These are phyloP conservation scores for Pristionchus arcanus DNA, from an alignment of 2,888 invertebrate species.

Conservation along the genomic window DNA sequence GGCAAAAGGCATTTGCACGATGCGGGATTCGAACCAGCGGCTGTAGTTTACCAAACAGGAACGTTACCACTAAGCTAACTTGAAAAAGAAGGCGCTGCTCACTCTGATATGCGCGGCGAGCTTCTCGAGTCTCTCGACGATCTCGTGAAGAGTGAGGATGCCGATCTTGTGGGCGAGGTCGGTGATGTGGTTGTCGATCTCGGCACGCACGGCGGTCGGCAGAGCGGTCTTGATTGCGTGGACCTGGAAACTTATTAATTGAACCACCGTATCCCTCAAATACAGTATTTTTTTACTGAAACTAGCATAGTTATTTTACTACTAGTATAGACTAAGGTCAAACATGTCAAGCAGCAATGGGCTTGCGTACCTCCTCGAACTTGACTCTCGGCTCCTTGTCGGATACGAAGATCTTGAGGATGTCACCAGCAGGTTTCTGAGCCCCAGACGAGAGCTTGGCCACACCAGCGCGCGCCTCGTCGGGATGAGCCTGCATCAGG, in stretches of 20 bases:
- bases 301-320: too few species aligned
- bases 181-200: slow-evolving; percentile 34
- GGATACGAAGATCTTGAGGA: slow-evolving; percentile 35
- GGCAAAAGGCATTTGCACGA: not conserved
- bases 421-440: slow-evolving; percentile 18
- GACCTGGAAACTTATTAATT: too few species aligned
- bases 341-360: too few species aligned
- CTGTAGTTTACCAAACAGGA: too few species aligned
- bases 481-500: not conserved
- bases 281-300: too few species aligned
- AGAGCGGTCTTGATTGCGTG: slow-evolving; percentile 33
- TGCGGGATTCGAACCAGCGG: too few species aligned
- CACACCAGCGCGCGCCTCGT: slow-evolving; percentile 19
- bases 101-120: slow-evolving; percentile 25
- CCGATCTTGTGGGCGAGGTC: slow-evolving; percentile 44
- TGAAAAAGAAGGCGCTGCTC: too few species aligned
- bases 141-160: slow-evolving; percentile 37
- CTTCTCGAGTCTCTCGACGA: slow-evolving; percentile 44
- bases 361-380: slow-evolving; percentile 18
- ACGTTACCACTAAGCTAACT: too few species aligned
- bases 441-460: slow-evolving; percentile 43
- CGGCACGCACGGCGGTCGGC: not conserved
- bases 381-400: slow-evolving; percentile 24
- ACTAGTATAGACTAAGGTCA: too few species aligned
- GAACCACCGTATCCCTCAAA: too few species aligned